phyloP scores from a whole-genome alignment of 1,140 invertebrate genomes.

The Halictus rubicundus region DNA sequence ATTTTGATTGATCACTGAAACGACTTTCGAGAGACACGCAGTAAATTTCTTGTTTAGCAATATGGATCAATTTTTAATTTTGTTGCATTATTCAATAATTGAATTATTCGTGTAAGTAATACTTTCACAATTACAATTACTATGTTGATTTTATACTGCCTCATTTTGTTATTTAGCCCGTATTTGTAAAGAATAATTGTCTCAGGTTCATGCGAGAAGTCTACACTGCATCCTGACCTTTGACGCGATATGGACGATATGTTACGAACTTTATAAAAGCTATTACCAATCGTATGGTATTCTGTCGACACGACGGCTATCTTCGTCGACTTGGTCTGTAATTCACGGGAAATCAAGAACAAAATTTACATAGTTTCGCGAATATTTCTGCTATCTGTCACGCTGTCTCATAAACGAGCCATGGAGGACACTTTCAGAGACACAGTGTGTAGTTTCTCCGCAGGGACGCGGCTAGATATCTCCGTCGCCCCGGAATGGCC shows the following conservation, averaged over 20 bases:
- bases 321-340: neutral
- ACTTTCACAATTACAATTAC: too few species aligned
- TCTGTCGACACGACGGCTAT: conserved; percentile 18
- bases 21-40: too few species aligned
- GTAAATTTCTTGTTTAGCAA: too few species aligned
- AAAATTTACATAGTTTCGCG: conserved; percentile 54
- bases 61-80: too few species aligned
- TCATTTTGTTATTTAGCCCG: too few species aligned
- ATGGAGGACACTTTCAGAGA: conserved; percentile 34
- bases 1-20: too few species aligned
- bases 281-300: conserved; percentile 13
- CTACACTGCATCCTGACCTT: too few species aligned
- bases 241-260: neutral
- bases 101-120: too few species aligned
- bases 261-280: conserved; percentile 28
- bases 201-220: too few species aligned
- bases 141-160: too few species aligned
- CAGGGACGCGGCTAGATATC: neutral
- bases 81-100: too few species aligned
- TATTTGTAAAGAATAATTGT: too few species aligned
- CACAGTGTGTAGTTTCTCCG: conserved; percentile 20
- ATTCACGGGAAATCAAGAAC: conserved; percentile 40
- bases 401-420: conserved; percentile 52
- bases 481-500: neutral
- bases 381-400: conserved; percentile 37